Evolutionary conservation across 2,797 vertebrate species (phyloP).

Genomic region (Macroramphosus scolopax): DNA sequence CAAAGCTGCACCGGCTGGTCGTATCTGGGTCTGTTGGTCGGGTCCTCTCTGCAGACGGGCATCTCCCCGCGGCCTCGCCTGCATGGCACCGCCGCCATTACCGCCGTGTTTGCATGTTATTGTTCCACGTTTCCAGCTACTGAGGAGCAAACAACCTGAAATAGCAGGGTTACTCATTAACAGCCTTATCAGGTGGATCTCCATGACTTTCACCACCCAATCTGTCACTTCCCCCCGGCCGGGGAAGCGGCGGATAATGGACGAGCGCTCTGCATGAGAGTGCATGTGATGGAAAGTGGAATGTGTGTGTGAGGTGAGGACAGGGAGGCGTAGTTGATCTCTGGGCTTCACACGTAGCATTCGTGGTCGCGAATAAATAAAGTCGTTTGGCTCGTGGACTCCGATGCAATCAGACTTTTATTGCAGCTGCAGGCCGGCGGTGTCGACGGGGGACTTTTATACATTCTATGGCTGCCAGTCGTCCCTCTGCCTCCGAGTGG

Average conservation of each 20-base stretch:
- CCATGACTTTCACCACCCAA: slow-evolving; percentile 33
- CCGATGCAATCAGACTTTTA: no score
- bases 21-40: not conserved
- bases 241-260: not conserved
- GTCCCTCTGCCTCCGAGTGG: no score
- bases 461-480: no score
- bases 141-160: slow-evolving; percentile 72
- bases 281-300: no score
- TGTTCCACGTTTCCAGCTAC: slow-evolving; percentile 72
- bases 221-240: slow-evolving; percentile 50
- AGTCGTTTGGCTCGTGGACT: no score
- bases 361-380: no score
- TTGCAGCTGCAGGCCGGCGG: no score
- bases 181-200: slow-evolving; percentile 65
- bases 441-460: no score
- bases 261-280: slow-evolving; percentile 1
- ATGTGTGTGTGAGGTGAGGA: slow-evolving; percentile 7
- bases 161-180: slow-evolving; percentile 74
- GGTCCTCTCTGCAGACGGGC: not conserved
- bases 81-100: slow-evolving; percentile 54
- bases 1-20: no score
- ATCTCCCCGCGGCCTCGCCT: slow-evolving; percentile 17
- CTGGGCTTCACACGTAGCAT: no score
- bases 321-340: no score
- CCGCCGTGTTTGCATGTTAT: slow-evolving; percentile 68